Evolutionary conservation across 2,113 vertebrate species (phyloP).

Genomic region (Ramphastos sulfuratus): DNA sequence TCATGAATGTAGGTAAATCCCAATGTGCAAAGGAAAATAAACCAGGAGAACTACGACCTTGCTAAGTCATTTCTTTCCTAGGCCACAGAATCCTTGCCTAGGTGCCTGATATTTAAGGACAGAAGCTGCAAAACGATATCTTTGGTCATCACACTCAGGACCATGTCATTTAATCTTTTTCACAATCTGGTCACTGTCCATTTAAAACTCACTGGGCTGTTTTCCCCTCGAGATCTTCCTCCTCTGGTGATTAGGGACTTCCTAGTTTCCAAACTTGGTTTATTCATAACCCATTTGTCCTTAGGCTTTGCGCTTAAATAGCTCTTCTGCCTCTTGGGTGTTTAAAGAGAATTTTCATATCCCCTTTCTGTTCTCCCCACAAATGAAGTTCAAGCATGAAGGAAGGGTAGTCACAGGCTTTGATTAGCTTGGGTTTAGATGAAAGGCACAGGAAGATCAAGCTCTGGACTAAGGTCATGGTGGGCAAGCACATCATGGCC

Average conservation of each 20-base stretch:
- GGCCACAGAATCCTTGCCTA: background rate
- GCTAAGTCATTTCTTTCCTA: background rate
- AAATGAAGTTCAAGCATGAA: background rate
- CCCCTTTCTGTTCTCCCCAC: background rate
- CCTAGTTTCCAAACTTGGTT: background rate
- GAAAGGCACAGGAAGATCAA: background rate
- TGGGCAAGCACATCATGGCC: background rate
- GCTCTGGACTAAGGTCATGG: background rate
- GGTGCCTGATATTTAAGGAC: background rate
- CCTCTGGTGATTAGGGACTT: conserved; percentile 1
- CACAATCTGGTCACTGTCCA: background rate
- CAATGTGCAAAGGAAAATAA: background rate
- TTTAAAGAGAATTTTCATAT: conserved; percentile 25
- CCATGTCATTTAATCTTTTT: background rate
- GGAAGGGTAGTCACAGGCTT: background rate
- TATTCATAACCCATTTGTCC: conserved; percentile 56
- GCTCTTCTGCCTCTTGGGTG: conserved; percentile 11
- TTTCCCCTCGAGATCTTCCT: background rate
- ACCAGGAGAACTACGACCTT: background rate
- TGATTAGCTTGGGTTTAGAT: conserved; percentile 5
- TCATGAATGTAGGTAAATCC: conserved; percentile 56
- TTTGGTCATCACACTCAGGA: background rate
- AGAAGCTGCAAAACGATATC: background rate
- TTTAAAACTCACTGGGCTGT: background rate
- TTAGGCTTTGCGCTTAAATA: conserved; percentile 41